Percentiles rank a stretch among this genome's conserved stretches.
These are phyloP conservation scores for Rostratula benghalensis DNA, from an alignment of 2,113 vertebrate species.

Conservation along the genomic window DNA sequence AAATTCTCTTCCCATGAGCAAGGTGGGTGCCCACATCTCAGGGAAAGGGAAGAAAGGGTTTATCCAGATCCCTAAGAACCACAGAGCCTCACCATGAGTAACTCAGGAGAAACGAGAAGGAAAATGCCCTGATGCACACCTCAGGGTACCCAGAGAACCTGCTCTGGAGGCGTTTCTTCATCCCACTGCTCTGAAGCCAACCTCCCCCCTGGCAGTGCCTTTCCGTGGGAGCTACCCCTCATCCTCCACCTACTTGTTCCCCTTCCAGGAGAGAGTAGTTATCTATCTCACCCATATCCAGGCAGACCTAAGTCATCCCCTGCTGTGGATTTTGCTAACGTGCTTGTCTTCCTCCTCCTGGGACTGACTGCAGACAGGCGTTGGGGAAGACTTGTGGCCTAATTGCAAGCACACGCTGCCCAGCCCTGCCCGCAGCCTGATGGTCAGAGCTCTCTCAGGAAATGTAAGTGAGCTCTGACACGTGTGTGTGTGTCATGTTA, in stretches of 20 bases:
- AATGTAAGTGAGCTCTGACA: not conserved
- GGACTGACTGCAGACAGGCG: not conserved
- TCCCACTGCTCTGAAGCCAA: not conserved
- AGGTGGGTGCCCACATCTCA: not conserved
- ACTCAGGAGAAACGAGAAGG: not conserved
- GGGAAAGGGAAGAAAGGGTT: not conserved
- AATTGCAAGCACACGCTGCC: not conserved
- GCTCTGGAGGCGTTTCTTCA: not conserved
- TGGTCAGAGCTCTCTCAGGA: constrained; percentile 17
- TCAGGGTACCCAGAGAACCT: not conserved
- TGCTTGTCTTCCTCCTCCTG: not conserved
- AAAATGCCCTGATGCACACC: not conserved
- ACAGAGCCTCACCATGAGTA: not conserved
- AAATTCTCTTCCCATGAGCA: not conserved
- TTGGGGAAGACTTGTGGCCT: not conserved
- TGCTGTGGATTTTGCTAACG: not conserved
- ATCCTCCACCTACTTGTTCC: not conserved
- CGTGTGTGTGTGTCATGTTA: constrained; percentile 48
- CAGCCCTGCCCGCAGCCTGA: not conserved
- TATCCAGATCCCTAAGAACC: not conserved
- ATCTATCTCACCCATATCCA: rapidly evolving
- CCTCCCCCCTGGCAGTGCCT: not conserved
- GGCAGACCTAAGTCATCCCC: not conserved
- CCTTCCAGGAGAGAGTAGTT: not conserved
- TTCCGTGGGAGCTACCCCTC: not conserved